A percentile compares a stretch with the other conserved stretches of the same genome.
phyloP scores from a whole-genome alignment of 2,113 vertebrate genomes.

The Chloropsis hardwickii region DNA sequence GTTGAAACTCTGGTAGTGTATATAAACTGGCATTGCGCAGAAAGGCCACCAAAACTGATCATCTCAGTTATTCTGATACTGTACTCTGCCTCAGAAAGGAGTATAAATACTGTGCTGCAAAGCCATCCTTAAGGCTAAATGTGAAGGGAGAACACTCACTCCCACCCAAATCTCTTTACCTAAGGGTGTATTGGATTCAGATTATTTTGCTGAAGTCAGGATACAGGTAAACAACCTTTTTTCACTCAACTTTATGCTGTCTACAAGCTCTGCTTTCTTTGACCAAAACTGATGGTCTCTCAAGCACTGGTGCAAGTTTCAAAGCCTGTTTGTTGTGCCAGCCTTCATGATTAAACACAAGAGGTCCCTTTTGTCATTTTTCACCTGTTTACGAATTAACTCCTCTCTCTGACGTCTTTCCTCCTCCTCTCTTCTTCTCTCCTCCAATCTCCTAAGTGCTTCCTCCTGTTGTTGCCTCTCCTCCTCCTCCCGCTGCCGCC shows the following conservation, averaged over 20 bases:
- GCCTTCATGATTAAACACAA: background rate
- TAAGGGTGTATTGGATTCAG: fast-evolving
- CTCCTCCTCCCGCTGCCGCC: slow-evolving; percentile 90
- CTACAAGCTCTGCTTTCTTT: background rate
- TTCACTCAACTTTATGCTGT: background rate
- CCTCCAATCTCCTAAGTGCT: slow-evolving; percentile 85
- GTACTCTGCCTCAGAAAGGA: background rate
- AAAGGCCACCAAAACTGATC: background rate
- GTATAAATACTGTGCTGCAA: background rate
- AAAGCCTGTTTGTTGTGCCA: background rate
- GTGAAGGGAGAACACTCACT: background rate
- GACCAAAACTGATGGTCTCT: background rate
- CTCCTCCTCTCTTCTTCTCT: slow-evolving; percentile 90
- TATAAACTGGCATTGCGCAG: background rate
- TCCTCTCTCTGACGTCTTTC: slow-evolving; percentile 89
- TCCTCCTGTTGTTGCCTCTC: slow-evolving; percentile 91
- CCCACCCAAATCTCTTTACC: background rate
- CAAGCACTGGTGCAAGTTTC: background rate
- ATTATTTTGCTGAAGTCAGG: background rate
- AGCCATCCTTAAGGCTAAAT: background rate
- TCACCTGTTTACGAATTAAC: slow-evolving; percentile 90
- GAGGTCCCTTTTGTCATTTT: background rate
- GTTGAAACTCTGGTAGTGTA: background rate
- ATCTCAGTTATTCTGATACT: background rate
- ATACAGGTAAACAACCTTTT: background rate